phyloP scores from a whole-genome alignment of 2,888 invertebrate species.

The Cerceris rybyensis region DNA sequence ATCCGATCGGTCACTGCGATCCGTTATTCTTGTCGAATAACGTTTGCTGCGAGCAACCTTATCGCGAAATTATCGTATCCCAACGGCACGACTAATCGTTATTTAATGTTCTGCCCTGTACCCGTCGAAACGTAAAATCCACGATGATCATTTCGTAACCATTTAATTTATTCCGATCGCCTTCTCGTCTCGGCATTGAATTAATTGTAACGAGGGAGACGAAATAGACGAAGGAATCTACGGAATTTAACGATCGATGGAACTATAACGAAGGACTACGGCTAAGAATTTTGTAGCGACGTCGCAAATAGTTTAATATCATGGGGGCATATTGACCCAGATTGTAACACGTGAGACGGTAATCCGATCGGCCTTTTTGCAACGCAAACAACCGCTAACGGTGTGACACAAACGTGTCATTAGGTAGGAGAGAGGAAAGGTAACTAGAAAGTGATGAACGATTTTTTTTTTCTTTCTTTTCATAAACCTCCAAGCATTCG shows the following conservation, averaged over 20 bases:
- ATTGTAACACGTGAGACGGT: slow-evolving; percentile 67
- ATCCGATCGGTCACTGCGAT: slow-evolving; percentile 38
- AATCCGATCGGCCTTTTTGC: slow-evolving; percentile 67
- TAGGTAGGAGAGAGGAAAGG: not conserved
- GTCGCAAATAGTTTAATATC: slow-evolving; percentile 60
- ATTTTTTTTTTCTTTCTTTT: too few species aligned
- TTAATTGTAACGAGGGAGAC: not conserved
- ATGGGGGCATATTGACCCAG: slow-evolving; percentile 73
- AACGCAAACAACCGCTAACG: slow-evolving; percentile 35
- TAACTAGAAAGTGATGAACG: slow-evolving; percentile 7
- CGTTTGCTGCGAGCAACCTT: slow-evolving; percentile 14
- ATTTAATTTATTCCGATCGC: not conserved
- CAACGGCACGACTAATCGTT: slow-evolving; percentile 10
- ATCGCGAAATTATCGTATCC: slow-evolving; percentile 26
- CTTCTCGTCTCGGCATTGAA: not conserved
- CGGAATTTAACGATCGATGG: not conserved
- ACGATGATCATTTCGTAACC: not conserved
- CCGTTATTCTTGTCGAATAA: slow-evolving; percentile 46
- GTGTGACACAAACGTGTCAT: slow-evolving; percentile 9
- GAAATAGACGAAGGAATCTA: not conserved
- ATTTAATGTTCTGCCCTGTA: slow-evolving; percentile 13
- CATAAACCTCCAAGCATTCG: too few species aligned
- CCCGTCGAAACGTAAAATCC: not conserved
- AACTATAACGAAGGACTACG: slow-evolving; percentile 6
- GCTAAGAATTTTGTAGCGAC: slow-evolving; percentile 43